These are phyloP conservation scores for Elysia crispata DNA, from an alignment of 2,888 invertebrate species.

Conservation along the genomic window DNA sequence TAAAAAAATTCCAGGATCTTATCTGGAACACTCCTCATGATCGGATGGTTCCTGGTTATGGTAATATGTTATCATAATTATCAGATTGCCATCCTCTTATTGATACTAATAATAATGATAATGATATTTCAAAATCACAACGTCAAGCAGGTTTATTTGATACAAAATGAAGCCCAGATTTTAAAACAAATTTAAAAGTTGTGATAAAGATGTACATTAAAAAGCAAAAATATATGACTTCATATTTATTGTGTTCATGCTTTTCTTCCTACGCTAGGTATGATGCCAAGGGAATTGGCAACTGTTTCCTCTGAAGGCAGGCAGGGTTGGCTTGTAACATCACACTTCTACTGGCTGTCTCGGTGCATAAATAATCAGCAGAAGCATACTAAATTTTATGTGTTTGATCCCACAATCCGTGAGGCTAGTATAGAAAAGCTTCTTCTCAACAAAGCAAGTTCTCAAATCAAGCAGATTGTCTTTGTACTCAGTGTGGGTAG, in stretches of 20 bases:
- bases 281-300: slow-evolving; percentile 45
- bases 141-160: no score
- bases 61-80: slow-evolving; percentile 24
- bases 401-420: slow-evolving; percentile 38
- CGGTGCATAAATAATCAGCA: slow-evolving; percentile 45
- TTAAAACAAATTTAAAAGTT: not conserved
- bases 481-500: slow-evolving; percentile 47
- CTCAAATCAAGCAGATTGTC: slow-evolving; percentile 27
- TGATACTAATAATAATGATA: no score
- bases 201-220: not conserved
- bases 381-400: slow-evolving; percentile 31
- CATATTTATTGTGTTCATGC: not conserved
- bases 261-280: slow-evolving; percentile 16
- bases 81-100: no score
- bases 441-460: not conserved
- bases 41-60: slow-evolving; percentile 49
- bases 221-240: not conserved
- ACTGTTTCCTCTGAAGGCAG: slow-evolving; percentile 44
- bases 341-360: slow-evolving; percentile 48
- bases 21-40: slow-evolving; percentile 47
- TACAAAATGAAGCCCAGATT: not conserved
- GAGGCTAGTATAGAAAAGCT: slow-evolving; percentile 34
- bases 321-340: slow-evolving; percentile 47
- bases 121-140: no score
- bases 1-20: slow-evolving; percentile 34